These are phyloP conservation scores for Ormyrus thymus DNA, from an alignment of 2,888 invertebrate species.

Conservation along the genomic window DNA sequence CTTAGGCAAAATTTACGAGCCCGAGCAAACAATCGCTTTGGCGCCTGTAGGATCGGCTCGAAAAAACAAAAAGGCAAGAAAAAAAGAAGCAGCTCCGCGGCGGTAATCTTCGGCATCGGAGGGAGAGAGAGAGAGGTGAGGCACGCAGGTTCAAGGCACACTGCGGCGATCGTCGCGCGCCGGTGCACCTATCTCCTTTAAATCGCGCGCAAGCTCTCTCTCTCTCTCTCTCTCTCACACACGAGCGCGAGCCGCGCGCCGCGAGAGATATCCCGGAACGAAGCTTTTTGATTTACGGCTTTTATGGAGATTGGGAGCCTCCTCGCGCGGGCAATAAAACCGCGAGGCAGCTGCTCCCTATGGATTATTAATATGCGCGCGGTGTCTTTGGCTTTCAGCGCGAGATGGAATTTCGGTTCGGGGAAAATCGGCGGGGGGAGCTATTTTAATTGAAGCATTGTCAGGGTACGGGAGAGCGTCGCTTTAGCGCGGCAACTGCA, in stretches of 20 bases:
- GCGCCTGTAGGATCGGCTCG: conserved; percentile 4
- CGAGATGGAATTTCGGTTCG: not conserved
- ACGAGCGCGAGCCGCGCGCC: not conserved
- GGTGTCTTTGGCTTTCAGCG: not conserved
- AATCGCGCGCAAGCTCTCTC: conserved; percentile 18
- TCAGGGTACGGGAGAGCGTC: too few relatives aligned
- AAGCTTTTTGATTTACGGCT: conserved; percentile 40
- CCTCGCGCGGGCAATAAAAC: not conserved
- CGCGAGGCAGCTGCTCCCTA: not conserved
- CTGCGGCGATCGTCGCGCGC: conserved; percentile 10
- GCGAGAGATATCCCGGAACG: conserved; percentile 16
- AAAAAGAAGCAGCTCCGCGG: conserved; percentile 33
- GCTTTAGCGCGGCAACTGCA: too few relatives aligned
- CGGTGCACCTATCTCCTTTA: conserved; percentile 39
- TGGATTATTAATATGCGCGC: not conserved
- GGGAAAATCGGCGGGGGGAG: too few relatives aligned
- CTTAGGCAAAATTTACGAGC: conserved; percentile 42
- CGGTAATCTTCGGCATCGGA: conserved; percentile 52
- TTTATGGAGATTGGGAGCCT: conserved; percentile 15
- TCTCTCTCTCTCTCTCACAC: too few relatives aligned
- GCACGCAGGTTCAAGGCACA: conserved; percentile 45
- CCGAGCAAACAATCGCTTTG: conserved; percentile 40
- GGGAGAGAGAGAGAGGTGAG: conserved; percentile 55
- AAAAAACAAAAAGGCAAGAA: conserved; percentile 28
- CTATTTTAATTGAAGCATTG: too few relatives aligned